phyloP scores from a whole-genome alignment of 2,113 vertebrate species.

The Pelmatolapia mariae region DNA sequence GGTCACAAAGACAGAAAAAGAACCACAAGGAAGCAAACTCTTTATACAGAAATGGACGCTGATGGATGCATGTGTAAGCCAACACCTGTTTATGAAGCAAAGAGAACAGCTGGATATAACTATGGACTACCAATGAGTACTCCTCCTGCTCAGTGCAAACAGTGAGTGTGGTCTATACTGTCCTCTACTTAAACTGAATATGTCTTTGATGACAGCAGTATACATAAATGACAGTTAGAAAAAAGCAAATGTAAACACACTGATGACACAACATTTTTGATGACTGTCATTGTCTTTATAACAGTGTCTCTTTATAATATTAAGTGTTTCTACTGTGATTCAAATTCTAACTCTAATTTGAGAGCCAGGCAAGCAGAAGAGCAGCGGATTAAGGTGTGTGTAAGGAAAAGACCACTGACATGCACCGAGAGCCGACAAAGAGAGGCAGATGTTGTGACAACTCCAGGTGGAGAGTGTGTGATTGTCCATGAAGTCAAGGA shows the following conservation, averaged over 20 bases:
- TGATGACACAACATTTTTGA: background rate
- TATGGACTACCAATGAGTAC: slow-evolving; percentile 80
- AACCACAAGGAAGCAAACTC: background rate
- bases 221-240: background rate
- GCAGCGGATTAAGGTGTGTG: slow-evolving; percentile 85
- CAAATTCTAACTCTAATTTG: background rate
- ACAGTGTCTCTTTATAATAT: background rate
- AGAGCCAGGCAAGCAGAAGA: slow-evolving; percentile 55
- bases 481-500: slow-evolving; percentile 86
- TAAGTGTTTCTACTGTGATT: background rate
- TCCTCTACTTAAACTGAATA: background rate
- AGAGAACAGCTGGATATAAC: slow-evolving; percentile 78
- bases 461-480: slow-evolving; percentile 75
- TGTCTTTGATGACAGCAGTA: background rate
- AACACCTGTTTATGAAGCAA: slow-evolving; percentile 68
- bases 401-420: slow-evolving; percentile 84
- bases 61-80: background rate
- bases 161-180: slow-evolving; percentile 23
- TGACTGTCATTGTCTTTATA: background rate
- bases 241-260: background rate
- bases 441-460: slow-evolving; percentile 79
- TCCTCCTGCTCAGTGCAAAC: slow-evolving; percentile 30
- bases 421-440: slow-evolving; percentile 73
- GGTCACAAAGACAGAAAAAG: background rate
- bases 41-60: background rate